Conservation (phyloP, 2,888 invertebrate species). For the Lepeophtheirus nordmannii region DNA sequence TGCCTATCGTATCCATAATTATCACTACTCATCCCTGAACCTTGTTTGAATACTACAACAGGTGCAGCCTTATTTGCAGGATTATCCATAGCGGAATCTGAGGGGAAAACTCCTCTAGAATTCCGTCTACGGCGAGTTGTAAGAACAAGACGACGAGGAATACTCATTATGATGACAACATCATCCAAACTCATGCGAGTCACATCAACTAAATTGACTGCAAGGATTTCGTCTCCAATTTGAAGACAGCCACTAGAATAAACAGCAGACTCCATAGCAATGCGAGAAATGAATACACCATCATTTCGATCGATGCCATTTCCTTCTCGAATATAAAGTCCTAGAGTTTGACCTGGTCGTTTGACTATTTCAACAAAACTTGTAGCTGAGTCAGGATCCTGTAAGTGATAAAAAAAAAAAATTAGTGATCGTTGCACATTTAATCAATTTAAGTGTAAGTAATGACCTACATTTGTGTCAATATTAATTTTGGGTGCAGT, state of each 20-base stretch:
- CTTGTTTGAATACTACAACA: constrained; percentile 20
- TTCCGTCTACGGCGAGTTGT: constrained; percentile 57
- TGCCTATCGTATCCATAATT: neutral
- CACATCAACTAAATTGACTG: constrained; percentile 94
- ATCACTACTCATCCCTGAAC: too few species aligned
- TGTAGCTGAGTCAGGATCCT: constrained; percentile 61
- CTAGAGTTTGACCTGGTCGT: constrained; percentile 92
- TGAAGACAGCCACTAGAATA: constrained; percentile 88
- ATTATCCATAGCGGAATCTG: neutral
- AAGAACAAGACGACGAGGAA: constrained; percentile 82
- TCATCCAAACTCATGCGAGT: constrained; percentile 95
- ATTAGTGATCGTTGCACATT: neutral
- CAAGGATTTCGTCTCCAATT: constrained; percentile 95
- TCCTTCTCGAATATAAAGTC: constrained; percentile 94
- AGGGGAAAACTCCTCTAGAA: too few species aligned
- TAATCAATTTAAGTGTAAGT: too few species aligned
- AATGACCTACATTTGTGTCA: constrained; percentile 16
- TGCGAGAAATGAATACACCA: constrained; percentile 93
- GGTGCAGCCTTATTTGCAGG: neutral
- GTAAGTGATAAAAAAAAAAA: constrained; percentile 28
- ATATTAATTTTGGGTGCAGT: constrained; percentile 21
- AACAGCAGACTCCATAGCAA: constrained; percentile 87
- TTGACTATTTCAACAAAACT: constrained; percentile 95
- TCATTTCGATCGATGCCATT: constrained; percentile 87
- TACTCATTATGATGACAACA: constrained; percentile 98